Percentiles rank a stretch among this genome's conserved stretches.
Evolutionary conservation across 2,797 vertebrate genomes (phyloP).

Genomic region (Scarus forsteni): DNA sequence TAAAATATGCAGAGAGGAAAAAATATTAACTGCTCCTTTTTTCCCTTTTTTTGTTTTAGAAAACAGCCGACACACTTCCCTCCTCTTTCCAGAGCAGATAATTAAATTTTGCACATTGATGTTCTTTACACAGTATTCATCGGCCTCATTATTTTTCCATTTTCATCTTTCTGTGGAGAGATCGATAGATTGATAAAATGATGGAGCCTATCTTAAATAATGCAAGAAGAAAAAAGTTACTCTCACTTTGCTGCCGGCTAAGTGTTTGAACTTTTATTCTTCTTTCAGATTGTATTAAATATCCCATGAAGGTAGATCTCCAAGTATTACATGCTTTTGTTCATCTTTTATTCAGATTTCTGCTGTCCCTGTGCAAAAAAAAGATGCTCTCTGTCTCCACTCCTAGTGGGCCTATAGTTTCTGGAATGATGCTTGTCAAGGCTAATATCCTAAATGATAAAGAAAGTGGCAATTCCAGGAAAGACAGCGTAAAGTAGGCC

Average conservation of each 20-base stretch:
- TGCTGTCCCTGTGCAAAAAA: conserved; percentile 67
- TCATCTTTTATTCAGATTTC: conserved; percentile 73
- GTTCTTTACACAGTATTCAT: conserved; percentile 88
- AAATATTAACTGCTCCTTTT: conserved; percentile 87
- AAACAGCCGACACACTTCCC: conserved; percentile 86
- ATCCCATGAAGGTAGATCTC: conserved; percentile 75
- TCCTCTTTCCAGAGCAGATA: conserved; percentile 82
- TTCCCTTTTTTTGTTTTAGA: conserved; percentile 86
- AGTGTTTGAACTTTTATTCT: conserved; percentile 86
- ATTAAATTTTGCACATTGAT: conserved; percentile 90
- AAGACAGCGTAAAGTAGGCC: conserved; percentile 86
- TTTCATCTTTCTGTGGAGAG: conserved; percentile 88
- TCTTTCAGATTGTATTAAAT: conserved; percentile 81
- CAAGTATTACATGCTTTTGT: conserved; percentile 59
- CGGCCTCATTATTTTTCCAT: conserved; percentile 90
- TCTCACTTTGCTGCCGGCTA: conserved; percentile 84
- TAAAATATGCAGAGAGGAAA: conserved; percentile 90
- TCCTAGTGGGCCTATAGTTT: conserved; percentile 59
- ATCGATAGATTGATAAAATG: conserved; percentile 91
- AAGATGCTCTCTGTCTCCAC: conserved; percentile 47
- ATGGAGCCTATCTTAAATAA: conserved; percentile 90
- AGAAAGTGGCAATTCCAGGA: conserved; percentile 83
- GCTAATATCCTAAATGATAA: conserved; percentile 83
- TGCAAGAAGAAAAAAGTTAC: conserved; percentile 85
- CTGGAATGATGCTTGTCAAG: conserved; percentile 82